Evolutionary conservation across 2,113 vertebrate species (phyloP), one percentile per base, ranked within the genome.

Genomic region (Lanius collurio): DNA sequence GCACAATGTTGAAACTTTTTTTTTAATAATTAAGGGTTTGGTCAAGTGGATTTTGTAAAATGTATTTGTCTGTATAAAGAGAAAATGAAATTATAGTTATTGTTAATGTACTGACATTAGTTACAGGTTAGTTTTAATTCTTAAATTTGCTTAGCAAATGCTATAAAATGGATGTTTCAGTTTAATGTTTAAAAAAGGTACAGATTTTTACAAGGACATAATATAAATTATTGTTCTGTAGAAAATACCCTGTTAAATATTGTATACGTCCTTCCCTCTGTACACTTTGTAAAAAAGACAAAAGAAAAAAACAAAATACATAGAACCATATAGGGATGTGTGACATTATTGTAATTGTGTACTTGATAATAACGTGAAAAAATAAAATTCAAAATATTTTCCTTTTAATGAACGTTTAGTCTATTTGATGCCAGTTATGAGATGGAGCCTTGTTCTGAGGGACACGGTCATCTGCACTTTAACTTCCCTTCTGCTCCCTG

Each of bases 161-260:
- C 97, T 98, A 97, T 98, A 87, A 98, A 97, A 97, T 97, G 96
- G 97, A 96, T 98, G 97, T 98, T 98, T 98, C 97, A 97, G 97
- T 98, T 98, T 97, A 98, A 98, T 98, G 98, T 99, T 99, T 99
- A 98, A 98, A 99, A 89, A 98, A 98, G 99, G 99, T 99, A 98
- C 98, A 98, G 97, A 97, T 98, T 98, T 98, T 98, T 98, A 98
- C 97, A 98, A 98, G 98, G 97, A 98, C 98, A 98, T 98, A 98
- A 99, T 98, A 98, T 99, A 99, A 99, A 98, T 99, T 99, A 99
- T 99, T 99, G 98, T 99, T 99, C 99, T 99, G 99, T 99, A 99
- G 98, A 99, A 96, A 98, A 99, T 98, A 98, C 97, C 98, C 98
- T 98, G 98, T 99, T 99, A 98, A 98, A 99, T 98, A 98, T 98